These are phyloP conservation scores for Odobenus rosmarus DNA, from an alignment of 2,113 vertebrate genomes.

Conservation along the genomic window DNA sequence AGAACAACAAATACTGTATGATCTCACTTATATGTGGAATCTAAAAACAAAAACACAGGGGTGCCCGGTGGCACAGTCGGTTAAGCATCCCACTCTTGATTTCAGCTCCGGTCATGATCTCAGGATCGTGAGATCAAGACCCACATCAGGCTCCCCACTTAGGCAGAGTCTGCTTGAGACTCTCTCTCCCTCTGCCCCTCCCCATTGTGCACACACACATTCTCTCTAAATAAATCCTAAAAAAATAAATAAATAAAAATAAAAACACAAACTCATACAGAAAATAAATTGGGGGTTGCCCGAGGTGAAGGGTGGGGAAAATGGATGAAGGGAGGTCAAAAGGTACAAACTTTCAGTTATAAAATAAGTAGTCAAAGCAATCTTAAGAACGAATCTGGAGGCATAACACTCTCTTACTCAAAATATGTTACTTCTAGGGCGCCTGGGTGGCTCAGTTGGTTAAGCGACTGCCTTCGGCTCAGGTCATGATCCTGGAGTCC, in stretches of 20 bases:
- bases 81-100: background rate
- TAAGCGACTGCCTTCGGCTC: no score
- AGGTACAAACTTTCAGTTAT: background rate
- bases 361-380: background rate
- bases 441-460: no score
- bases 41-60: background rate
- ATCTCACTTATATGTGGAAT: background rate
- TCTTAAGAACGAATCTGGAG: no score
- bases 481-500: no score
- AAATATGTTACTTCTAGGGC: no score
- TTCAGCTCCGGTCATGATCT: background rate
- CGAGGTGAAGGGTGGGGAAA: background rate
- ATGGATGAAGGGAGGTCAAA: background rate
- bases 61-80: background rate
- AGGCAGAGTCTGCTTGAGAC: background rate
- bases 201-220: background rate
- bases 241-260: background rate
- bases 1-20: background rate
- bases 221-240: background rate
- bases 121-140: background rate
- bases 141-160: background rate
- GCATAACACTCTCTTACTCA: no score
- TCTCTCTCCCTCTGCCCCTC: background rate
- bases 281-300: background rate
- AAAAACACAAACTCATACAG: background rate